Conservation (phyloP, 2,113 vertebrate genomes). For the Oostethus manadensis region DNA sequence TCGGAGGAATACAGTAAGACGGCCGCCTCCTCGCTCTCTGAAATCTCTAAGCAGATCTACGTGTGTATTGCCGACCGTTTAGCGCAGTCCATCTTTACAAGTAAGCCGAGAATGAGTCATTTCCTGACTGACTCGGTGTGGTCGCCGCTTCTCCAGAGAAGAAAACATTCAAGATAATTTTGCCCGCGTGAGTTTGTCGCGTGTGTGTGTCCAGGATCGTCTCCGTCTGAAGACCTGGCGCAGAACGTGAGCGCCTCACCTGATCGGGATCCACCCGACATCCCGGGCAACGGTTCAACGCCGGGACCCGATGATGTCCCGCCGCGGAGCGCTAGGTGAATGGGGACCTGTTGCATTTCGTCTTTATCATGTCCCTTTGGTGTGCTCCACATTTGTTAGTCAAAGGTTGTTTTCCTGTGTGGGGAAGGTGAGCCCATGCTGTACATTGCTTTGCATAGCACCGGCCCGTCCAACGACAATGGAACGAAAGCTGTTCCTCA, state of each 20-base stretch:
- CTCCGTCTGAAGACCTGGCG: slow-evolving; percentile 3
- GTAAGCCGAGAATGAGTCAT: slow-evolving; percentile 29
- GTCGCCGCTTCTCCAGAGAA: slow-evolving; percentile 17
- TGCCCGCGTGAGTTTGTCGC: neutral
- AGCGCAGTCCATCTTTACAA: slow-evolving; percentile 2
- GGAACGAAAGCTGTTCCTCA: slow-evolving; percentile 25
- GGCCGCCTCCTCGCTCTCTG: neutral
- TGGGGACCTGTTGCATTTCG: neutral
- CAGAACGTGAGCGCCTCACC: slow-evolving; percentile 11
- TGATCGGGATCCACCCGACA: slow-evolving; percentile 3
- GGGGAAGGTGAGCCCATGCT: slow-evolving; percentile 35
- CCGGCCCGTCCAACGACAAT: slow-evolving; percentile 37
- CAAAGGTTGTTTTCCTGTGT: slow-evolving; percentile 56
- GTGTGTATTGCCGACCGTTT: slow-evolving; percentile 14
- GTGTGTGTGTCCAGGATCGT: slow-evolving; percentile 52
- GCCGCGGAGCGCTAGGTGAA: slow-evolving; percentile 42
- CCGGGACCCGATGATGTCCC: slow-evolving; percentile 20
- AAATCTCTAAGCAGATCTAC: neutral
- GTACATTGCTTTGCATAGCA: slow-evolving; percentile 64
- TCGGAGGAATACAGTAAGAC: slow-evolving; percentile 59
- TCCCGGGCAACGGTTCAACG: neutral
- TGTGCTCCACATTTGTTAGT: slow-evolving; percentile 64
- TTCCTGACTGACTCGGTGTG: slow-evolving; percentile 27
- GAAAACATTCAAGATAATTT: neutral
- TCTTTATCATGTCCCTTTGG: slow-evolving; percentile 32